Percentiles rank a stretch among this genome's conserved stretches.
Conservation (phyloP, 2,797 vertebrate species). For the Cuculus canorus region DNA sequence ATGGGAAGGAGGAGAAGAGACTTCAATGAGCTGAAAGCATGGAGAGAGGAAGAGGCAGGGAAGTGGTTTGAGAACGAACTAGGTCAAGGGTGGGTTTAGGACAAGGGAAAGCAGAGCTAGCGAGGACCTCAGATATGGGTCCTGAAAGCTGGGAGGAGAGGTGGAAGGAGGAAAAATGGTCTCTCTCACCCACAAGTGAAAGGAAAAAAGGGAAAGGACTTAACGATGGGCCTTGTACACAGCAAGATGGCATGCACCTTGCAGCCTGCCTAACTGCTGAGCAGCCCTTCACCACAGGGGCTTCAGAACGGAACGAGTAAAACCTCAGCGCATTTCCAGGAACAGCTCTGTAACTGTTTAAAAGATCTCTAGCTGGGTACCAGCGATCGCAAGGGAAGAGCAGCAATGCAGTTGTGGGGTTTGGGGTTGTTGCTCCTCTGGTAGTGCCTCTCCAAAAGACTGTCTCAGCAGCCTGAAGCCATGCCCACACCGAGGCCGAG, state of each 20-base stretch:
- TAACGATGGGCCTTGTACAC: background rate
- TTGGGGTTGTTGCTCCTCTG: background rate
- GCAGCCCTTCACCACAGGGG: background rate
- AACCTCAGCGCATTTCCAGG: background rate
- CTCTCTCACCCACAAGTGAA: background rate
- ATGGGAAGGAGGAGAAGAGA: background rate
- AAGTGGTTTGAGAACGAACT: background rate
- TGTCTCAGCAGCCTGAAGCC: background rate
- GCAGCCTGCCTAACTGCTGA: background rate
- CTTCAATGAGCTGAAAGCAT: background rate
- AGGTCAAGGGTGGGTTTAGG: background rate
- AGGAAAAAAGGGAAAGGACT: background rate
- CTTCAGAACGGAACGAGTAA: background rate
- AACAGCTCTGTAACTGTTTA: background rate
- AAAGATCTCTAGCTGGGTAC: background rate
- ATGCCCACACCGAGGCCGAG: background rate
- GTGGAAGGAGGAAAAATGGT: background rate
- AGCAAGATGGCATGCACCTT: background rate
- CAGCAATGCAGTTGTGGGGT: background rate
- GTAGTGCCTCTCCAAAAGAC: background rate
- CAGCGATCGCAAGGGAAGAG: background rate
- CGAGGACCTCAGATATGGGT: background rate
- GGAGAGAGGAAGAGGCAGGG: background rate
- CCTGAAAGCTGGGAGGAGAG: background rate
- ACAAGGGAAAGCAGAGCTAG: background rate